phyloP scores from a whole-genome alignment of 2,113 vertebrate species.

The Halcyon senegalensis region DNA sequence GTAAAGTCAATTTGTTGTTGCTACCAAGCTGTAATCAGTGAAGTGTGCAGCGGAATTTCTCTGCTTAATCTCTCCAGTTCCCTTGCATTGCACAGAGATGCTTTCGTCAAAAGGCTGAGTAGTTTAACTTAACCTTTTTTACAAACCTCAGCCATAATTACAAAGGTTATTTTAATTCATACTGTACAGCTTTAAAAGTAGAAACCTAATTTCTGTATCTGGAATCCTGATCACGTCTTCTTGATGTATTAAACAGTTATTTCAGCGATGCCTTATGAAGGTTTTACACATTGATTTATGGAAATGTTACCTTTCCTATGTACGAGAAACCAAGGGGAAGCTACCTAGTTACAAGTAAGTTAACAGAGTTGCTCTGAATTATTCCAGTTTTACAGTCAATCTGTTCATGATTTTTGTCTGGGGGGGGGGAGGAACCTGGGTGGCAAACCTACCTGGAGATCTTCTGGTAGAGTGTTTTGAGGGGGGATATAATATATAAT shows the following conservation, averaged over 20 bases:
- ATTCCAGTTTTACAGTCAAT: neutral
- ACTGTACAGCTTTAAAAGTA: neutral
- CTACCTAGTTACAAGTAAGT: conserved; percentile 99
- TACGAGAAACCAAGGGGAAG: conserved; percentile 99
- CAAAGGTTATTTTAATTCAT: neutral
- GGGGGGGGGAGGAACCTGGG: neutral
- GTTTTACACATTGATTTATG: conserved; percentile 99
- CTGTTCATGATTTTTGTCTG: neutral
- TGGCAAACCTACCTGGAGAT: neutral
- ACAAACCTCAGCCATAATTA: neutral
- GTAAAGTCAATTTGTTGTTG: neutral
- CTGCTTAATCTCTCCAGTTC: neutral
- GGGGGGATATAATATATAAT: neutral
- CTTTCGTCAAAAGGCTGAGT: neutral
- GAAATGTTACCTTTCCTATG: conserved; percentile 99
- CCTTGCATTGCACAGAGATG: neutral
- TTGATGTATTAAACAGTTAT: conserved; percentile 84
- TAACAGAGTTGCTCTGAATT: conserved; percentile 32
- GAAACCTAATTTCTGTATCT: neutral
- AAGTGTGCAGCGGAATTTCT: neutral
- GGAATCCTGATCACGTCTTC: conserved; percentile 62
- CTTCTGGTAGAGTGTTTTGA: neutral
- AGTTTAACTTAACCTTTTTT: neutral
- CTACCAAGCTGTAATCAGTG: neutral
- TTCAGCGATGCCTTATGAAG: conserved; percentile 99